These are phyloP conservation scores for Glaucopsyche alexis DNA, from an alignment of 2,888 invertebrate genomes.

Conservation along the genomic window DNA sequence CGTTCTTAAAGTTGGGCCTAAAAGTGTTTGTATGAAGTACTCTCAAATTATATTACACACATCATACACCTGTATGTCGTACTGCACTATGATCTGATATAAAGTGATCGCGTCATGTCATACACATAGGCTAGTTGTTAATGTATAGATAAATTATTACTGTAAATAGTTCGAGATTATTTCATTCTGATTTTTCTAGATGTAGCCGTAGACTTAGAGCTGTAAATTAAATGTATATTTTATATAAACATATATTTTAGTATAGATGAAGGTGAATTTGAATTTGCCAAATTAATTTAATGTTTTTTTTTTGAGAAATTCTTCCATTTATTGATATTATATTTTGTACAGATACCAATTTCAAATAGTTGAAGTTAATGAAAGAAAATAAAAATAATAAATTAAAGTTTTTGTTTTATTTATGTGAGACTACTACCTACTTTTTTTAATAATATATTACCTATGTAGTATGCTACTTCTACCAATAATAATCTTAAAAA, in stretches of 20 bases:
- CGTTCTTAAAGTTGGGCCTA: neutral
- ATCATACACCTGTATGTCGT: constrained; percentile 32
- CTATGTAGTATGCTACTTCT: too few species aligned
- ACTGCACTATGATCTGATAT: constrained; percentile 53
- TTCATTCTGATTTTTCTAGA: constrained; percentile 57
- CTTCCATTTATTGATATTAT: constrained; percentile 74
- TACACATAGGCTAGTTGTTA: constrained; percentile 46
- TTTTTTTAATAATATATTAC: too few species aligned
- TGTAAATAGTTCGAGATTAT: constrained; percentile 72
- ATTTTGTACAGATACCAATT: constrained; percentile 76
- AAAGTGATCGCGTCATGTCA: constrained; percentile 49
- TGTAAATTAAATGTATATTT: constrained; percentile 77
- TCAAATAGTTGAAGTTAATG: constrained; percentile 68
- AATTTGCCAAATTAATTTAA: constrained; percentile 77
- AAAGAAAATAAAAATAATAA: constrained; percentile 76
- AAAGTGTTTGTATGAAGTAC: constrained; percentile 17
- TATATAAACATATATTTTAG: constrained; percentile 70
- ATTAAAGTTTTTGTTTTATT: constrained; percentile 65
- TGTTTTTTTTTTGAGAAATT: constrained; percentile 61
- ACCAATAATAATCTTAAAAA: too few species aligned
- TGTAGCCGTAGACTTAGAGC: constrained; percentile 54
- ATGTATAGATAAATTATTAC: constrained; percentile 70
- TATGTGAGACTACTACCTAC: neutral
- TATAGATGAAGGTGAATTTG: constrained; percentile 66
- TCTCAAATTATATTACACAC: constrained; percentile 26